Evolutionary conservation across 2,113 vertebrate species (phyloP), one percentile per base, ranked within the genome.

Genomic region (Sapayoa aenigma): DNA sequence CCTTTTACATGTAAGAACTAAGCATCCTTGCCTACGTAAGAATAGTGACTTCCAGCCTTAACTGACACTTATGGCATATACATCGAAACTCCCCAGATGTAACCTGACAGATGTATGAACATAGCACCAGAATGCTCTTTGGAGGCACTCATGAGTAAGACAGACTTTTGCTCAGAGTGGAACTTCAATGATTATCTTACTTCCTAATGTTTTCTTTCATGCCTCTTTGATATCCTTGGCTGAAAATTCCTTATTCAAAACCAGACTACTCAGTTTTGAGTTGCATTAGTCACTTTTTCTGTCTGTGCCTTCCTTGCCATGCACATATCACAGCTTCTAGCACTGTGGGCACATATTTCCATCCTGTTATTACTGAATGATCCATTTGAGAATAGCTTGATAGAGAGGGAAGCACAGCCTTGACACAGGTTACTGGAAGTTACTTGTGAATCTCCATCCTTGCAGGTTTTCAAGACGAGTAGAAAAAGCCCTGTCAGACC

Each of bases 331-430:
- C 9, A 13, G 19, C 68, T 83, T 63, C 49, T 39, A 50, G 30
- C 17, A 63, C 28, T 28, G 27, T 28, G 9, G 25, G 21, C 30
- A 15, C 10, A 6, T 9, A 21, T 12, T 72, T 39, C 33, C 5
- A 9, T 37, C 4, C 28, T 52, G 9, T 59, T 63, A 5, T 50
- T 50, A 24, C 12, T 46, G 33, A 74, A 49, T 25, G 25, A 73
- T 23, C 5, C 5, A 25, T 1, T 16, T 44, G n/a, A 62, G 41
- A 62, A 19, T 12, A 58, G 5, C 4, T 56, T 71, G 24, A 35
- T 24, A 28, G 24, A 6, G 18, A 1, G 2, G 23, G 6, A 14
- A 55, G 17, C 8, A 1, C 9, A 76, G 8, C 9, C 23, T 10
- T 55, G 24, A 30, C 21, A 4, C 16, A 53, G 7, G 33, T 50